phyloP scores from a whole-genome alignment of 2,797 vertebrate genomes.

The Hipposideros larvatus region DNA sequence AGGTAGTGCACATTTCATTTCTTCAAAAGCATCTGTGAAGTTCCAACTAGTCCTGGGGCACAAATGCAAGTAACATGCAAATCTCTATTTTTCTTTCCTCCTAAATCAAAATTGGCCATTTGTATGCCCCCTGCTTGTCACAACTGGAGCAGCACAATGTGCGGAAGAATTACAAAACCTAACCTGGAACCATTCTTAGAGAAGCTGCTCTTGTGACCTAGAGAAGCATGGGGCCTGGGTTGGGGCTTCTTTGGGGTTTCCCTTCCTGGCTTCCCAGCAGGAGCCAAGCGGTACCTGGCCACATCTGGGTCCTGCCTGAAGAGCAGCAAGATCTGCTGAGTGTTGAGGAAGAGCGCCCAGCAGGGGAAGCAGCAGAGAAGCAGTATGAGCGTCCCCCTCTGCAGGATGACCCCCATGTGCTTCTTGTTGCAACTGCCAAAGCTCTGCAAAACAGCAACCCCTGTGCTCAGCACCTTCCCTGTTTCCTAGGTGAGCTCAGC shows the following conservation, averaged over 20 bases:
- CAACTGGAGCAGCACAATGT: neutral
- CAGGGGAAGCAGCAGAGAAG: constrained; percentile 94
- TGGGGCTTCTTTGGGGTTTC: neutral
- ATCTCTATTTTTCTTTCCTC: neutral
- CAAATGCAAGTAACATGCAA: neutral
- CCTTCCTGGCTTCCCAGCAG: neutral
- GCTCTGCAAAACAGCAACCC: constrained; percentile 87
- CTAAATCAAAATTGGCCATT: neutral
- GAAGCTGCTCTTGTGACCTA: accelerated
- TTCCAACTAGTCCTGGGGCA: too few relatives aligned
- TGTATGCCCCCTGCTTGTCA: constrained; percentile 27
- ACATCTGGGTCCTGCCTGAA: constrained; percentile 91
- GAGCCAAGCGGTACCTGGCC: constrained; percentile 86
- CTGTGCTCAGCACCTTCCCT: neutral
- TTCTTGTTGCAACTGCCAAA: constrained; percentile 93
- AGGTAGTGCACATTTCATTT: neutral
- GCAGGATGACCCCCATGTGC: constrained; percentile 92
- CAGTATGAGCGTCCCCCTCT: constrained; percentile 91
- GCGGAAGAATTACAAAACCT: neutral
- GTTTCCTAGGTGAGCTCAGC: neutral
- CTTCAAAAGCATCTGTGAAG: neutral
- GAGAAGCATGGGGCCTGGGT: accelerated
- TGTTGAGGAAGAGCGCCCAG: constrained; percentile 94
- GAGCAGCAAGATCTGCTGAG: constrained; percentile 91
- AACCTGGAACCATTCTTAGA: accelerated